These are phyloP conservation scores for Rotaria socialis DNA, from an alignment of 2,888 invertebrate species.

Conservation along the genomic window DNA sequence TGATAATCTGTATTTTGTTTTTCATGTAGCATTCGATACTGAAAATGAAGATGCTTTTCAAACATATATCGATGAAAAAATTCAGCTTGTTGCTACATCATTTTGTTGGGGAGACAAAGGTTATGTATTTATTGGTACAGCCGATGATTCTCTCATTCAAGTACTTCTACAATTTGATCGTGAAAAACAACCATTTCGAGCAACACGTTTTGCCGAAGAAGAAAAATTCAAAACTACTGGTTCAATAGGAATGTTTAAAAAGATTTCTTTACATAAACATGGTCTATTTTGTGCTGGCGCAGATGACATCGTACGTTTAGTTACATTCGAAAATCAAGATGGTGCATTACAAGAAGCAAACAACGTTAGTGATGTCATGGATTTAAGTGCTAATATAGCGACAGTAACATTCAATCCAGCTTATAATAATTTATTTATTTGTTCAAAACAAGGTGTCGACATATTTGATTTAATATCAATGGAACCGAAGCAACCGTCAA, in stretches of 20 bases:
- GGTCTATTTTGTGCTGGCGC: constrained; percentile 12
- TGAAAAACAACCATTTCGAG: background rate
- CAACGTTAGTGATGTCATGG: background rate
- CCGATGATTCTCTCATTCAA: constrained; percentile 11
- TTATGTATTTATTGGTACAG: constrained; percentile 25
- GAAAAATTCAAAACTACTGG: background rate
- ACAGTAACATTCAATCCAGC: background rate
- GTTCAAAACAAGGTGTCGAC: background rate
- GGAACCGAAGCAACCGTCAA: background rate
- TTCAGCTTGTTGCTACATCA: background rate
- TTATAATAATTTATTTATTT: background rate
- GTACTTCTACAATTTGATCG: constrained; percentile 21
- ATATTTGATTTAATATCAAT: background rate
- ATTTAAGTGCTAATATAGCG: background rate
- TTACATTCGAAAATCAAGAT: background rate
- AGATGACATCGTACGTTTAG: background rate
- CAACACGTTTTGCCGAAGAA: constrained; percentile 14
- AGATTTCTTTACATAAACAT: background rate
- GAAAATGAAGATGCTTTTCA: constrained; percentile 35
- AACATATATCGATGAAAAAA: background rate
- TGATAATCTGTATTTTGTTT: no score
- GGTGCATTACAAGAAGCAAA: background rate
- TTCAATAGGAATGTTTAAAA: constrained; percentile 15
- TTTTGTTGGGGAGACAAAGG: constrained; percentile 30
- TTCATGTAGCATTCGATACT: background rate